Percentiles rank a stretch among this genome's conserved stretches.
Evolutionary conservation across 53 echinoderm and acorn worm species (phyloP).

Genomic region (Henricia sp.): DNA sequence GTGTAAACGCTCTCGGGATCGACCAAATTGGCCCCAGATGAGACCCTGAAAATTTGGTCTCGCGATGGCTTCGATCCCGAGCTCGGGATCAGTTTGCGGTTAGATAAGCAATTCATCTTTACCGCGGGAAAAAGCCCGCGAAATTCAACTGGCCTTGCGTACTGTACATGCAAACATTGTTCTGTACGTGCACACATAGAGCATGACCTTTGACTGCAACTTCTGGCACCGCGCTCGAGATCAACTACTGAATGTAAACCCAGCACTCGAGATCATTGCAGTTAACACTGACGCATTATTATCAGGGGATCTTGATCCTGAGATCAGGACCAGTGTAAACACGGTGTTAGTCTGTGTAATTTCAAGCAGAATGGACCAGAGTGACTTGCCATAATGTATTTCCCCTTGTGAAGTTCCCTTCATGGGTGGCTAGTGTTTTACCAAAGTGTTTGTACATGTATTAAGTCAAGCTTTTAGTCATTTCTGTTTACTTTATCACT

Average conservation of each 20-base stretch:
- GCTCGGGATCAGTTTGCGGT: too few species aligned
- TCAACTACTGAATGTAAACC: neutral
- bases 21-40: too few species aligned
- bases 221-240: too few species aligned
- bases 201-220: too few species aligned
- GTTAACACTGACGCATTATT: neutral
- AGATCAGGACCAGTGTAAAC: neutral
- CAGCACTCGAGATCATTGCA: neutral
- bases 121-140: too few species aligned
- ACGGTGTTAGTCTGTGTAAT: neutral
- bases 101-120: too few species aligned
- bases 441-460: constrained; percentile 41
- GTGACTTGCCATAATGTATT: constrained; percentile 3
- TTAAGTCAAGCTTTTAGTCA: constrained; percentile 38
- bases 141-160: too few species aligned
- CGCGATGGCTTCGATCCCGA: too few species aligned
- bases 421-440: constrained; percentile 13
- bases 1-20: too few species aligned
- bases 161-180: too few species aligned
- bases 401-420: constrained; percentile 10
- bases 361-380: neutral
- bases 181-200: too few species aligned
- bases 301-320: neutral
- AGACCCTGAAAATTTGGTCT: too few species aligned
- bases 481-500: constrained; percentile 54